A percentile compares a stretch with the other conserved stretches of the same genome.
Conservation (phyloP, 2,797 vertebrate species). For the Percopsis omiscomaycus region DNA sequence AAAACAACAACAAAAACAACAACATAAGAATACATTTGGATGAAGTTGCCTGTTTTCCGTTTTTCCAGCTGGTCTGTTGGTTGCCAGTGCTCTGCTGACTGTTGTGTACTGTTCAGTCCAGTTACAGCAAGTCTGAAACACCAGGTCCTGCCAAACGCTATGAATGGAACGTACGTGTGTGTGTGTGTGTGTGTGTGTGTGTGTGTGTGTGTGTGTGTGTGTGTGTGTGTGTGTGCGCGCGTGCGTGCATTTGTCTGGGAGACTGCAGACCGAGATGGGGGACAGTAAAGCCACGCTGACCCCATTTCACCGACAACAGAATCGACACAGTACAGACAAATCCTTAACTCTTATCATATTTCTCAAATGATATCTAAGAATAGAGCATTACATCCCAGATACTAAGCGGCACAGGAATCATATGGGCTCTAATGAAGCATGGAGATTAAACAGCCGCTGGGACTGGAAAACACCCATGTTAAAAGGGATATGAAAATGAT, state of each 20-base stretch:
- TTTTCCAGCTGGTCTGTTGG: slow-evolving; percentile 31
- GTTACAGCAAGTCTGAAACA: slow-evolving; percentile 59
- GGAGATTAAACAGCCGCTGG: not conserved
- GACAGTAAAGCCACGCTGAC: slow-evolving; percentile 69
- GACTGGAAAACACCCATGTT: no score
- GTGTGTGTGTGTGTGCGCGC: slow-evolving; percentile 25
- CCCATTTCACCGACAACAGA: slow-evolving; percentile 64
- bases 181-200: slow-evolving; percentile 22
- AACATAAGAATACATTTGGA: no score
- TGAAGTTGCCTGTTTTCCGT: no score
- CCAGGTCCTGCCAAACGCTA: slow-evolving; percentile 69
- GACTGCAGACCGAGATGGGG: slow-evolving; percentile 56
- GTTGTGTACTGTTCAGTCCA: slow-evolving; percentile 64
- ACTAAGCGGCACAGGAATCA: slow-evolving; percentile 14
- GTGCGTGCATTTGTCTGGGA: slow-evolving; percentile 37
- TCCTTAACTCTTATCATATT: slow-evolving; percentile 51
- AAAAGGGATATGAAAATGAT: no score
- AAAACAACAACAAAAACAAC: no score
- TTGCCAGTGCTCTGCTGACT: slow-evolving; percentile 45
- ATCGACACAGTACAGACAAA: slow-evolving; percentile 53
- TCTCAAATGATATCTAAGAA: slow-evolving; percentile 35
- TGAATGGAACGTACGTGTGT: slow-evolving; percentile 66
- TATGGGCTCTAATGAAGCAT: not conserved
- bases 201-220: slow-evolving; percentile 21
- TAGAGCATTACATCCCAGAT: slow-evolving; percentile 17